A percentile compares a stretch with the other conserved stretches of the same genome.
These are phyloP conservation scores for Chrysolina americana DNA, from an alignment of 2,888 invertebrate species.

Conservation along the genomic window DNA sequence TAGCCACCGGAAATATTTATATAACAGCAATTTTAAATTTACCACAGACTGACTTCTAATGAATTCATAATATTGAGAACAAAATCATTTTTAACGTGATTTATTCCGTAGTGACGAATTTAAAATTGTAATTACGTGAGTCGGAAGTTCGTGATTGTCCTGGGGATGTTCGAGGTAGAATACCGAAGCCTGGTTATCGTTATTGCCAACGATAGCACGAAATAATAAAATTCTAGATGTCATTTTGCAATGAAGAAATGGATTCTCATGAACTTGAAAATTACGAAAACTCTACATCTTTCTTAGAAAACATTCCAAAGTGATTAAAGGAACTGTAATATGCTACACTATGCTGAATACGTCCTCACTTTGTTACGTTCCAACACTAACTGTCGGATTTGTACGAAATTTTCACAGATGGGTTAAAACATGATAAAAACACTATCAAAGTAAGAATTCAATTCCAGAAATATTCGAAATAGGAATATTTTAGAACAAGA, in stretches of 20 bases:
- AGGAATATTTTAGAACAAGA: too few species aligned
- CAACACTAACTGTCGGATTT: too few species aligned
- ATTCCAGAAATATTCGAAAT: too few species aligned
- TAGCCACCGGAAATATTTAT: not conserved
- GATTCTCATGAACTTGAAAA: not conserved
- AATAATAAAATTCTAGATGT: not conserved
- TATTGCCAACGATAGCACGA: not conserved
- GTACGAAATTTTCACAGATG: too few species aligned
- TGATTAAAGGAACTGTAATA: too few species aligned
- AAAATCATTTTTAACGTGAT: slow-evolving; percentile 30
- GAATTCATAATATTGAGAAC: slow-evolving; percentile 35
- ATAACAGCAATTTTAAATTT: not conserved
- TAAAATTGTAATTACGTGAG: slow-evolving; percentile 66
- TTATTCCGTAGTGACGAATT: slow-evolving; percentile 56
- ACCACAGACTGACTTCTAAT: not conserved
- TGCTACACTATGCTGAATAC: too few species aligned
- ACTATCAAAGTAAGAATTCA: too few species aligned
- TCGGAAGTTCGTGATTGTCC: slow-evolving; percentile 56
- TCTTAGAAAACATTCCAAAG: too few species aligned
- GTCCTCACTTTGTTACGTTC: too few species aligned
- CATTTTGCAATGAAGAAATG: not conserved
- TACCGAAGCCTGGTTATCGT: slow-evolving; percentile 50
- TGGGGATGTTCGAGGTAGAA: slow-evolving; percentile 50
- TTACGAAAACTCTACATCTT: too few species aligned
- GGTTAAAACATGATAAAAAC: too few species aligned